These are phyloP conservation scores for Steatocranus sp. DNA, from an alignment of 2,797 vertebrate genomes.

Conservation along the genomic window DNA sequence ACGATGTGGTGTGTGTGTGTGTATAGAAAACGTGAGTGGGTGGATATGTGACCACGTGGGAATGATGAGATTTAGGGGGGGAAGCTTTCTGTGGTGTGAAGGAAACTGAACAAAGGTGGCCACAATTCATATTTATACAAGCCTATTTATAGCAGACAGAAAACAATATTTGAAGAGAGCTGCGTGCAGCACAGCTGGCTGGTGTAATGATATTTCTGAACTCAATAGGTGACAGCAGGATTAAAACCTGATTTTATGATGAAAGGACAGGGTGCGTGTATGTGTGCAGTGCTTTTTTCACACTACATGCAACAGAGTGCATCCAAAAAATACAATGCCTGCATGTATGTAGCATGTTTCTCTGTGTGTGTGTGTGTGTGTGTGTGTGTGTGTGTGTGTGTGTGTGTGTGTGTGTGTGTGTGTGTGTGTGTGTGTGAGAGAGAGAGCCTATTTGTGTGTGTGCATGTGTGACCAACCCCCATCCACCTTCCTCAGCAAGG, in stretches of 20 bases:
- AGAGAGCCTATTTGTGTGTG: neutral
- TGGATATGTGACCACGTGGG: conserved; percentile 8
- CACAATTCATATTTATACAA: neutral
- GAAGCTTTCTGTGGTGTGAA: neutral
- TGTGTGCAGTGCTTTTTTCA: neutral
- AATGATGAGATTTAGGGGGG: neutral
- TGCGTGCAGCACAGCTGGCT: conserved; percentile 39
- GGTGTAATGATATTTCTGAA: conserved; percentile 46
- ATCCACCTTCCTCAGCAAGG: conserved; percentile 47
- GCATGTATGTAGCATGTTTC: neutral
- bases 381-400: neutral
- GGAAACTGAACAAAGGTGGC: conserved; percentile 9
- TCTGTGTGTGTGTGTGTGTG: neutral
- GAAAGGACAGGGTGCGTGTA: neutral
- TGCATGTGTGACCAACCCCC: conserved; percentile 16
- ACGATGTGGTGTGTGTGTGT: neutral
- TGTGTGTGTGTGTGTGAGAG: neutral
- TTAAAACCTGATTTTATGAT: conserved; percentile 51
- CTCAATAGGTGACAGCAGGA: conserved; percentile 53
- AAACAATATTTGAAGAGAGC: conserved; percentile 20
- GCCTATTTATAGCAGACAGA: conserved; percentile 28
- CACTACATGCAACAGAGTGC: neutral
- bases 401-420: neutral
- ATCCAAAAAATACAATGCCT: neutral
- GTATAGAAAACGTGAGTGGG: conserved; percentile 16